phyloP scores from a whole-genome alignment of 2,797 vertebrate genomes.

The Labroides dimidiatus region DNA sequence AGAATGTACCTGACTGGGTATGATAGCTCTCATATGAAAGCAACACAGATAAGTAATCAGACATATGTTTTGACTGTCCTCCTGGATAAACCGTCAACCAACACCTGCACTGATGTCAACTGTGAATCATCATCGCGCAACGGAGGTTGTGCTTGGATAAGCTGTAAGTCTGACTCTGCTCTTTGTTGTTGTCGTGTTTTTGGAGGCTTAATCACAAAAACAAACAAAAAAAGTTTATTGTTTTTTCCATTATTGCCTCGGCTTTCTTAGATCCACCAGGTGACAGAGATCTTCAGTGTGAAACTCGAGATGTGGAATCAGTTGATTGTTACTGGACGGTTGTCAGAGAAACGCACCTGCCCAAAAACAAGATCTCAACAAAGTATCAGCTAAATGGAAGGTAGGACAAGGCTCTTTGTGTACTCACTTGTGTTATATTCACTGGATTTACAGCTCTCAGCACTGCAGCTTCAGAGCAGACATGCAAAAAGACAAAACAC shows the following conservation, averaged over 20 bases:
- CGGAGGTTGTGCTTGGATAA: not conserved
- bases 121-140: not conserved
- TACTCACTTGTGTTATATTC: too few species aligned
- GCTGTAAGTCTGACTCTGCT: slow-evolving; percentile 71
- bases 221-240: not conserved
- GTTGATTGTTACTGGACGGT: slow-evolving; percentile 73
- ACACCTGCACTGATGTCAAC: not conserved
- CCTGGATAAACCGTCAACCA: not conserved
- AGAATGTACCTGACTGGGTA: not conserved
- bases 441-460: too few species aligned
- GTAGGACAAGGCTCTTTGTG: slow-evolving; percentile 44
- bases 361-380: rapidly evolving
- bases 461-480: too few species aligned
- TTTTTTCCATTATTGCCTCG: not conserved
- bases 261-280: slow-evolving; percentile 74
- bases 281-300: slow-evolving; percentile 73
- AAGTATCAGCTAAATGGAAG: slow-evolving; percentile 68
- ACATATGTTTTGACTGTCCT: not conserved
- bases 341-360: not conserved
- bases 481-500: too few species aligned
- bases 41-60: not conserved
- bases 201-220: not conserved
- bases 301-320: slow-evolving; percentile 74
- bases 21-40: not conserved
- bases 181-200: not conserved